Base-by-base conservation (phyloP, 2,888 invertebrate species). In the Tetanocera ferruginea region DNA sequence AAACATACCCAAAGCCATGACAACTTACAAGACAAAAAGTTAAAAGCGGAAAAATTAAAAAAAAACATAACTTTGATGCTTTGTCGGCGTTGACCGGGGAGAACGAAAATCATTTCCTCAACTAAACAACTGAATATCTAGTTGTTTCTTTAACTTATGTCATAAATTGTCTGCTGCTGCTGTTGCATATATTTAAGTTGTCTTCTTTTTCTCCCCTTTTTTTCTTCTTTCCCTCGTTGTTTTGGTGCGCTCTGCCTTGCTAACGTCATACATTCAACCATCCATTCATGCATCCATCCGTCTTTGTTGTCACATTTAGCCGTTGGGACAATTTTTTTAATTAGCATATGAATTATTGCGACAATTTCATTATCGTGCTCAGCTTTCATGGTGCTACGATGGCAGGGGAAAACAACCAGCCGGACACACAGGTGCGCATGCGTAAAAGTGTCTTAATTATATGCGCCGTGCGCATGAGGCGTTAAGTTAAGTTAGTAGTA, bases 361-460 rank as follows among this genome's bases (percentile, higher is more conserved):
- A 83, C 82, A 82, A 82, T 81, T 80, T 82, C 78, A 83, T 82
- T 83, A 82, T 79, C 80, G 80, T 81, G 80, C 79, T 79, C 52
- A 60, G 49, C 19, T 31, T 62, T 28, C 25, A 14, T 37, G 72
- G 23, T 25, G 19, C 37, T 2, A 19, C 52, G 28, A 19, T 9
- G 62, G 43, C 0, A 17, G 51, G 31, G 5, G 62, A 37, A 25
- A 23, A 37, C 3, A 34, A 25, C 19, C 3, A 34, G 67, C 51
- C 37, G 57, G 64, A 62, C 76, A 80, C 78, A 82, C 83, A 84
- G 83, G 83, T 84, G 83, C 82, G 81, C 83, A 84, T 82, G 82
- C 82, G 82, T 82, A 82, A 81, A 82, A 84, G 82, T 82, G 82
- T 82, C 82, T 83, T 83, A 82, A 84, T 84, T 84, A 82, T 81